Percentiles rank a stretch among this genome's conserved stretches.
These are phyloP conservation scores for Argya squamiceps DNA, from an alignment of 2,797 vertebrate species.

Conservation along the genomic window DNA sequence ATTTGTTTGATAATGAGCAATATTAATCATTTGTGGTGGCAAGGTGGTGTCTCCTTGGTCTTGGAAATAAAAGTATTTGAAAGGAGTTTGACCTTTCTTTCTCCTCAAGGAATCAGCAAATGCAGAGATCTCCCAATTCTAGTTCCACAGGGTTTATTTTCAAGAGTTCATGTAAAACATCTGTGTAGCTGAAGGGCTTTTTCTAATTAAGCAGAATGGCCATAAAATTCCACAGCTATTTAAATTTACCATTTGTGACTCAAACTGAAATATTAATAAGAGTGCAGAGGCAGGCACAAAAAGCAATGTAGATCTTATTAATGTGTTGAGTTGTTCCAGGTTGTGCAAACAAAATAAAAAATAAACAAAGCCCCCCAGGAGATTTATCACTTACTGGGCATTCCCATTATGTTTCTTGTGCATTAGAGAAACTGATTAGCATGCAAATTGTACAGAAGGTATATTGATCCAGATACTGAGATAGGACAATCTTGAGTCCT, in stretches of 20 bases:
- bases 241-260: slow-evolving; percentile 48
- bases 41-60: not conserved
- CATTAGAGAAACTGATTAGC: not conserved
- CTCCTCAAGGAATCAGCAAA: not conserved
- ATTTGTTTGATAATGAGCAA: not conserved
- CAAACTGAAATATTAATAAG: slow-evolving; percentile 50
- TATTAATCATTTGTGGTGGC: not conserved
- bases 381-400: not conserved
- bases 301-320: slow-evolving; percentile 17
- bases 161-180: slow-evolving; percentile 53
- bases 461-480: not conserved
- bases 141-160: slow-evolving; percentile 39
- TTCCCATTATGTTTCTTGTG: not conserved
- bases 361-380: not conserved
- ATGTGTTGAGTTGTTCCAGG: not conserved
- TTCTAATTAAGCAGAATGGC: slow-evolving; percentile 56
- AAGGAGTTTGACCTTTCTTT: slow-evolving; percentile 30
- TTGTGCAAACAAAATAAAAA: slow-evolving; percentile 19
- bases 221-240: slow-evolving; percentile 56
- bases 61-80: slow-evolving; percentile 18
- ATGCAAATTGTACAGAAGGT: slow-evolving; percentile 20
- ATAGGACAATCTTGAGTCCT: not conserved
- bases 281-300: slow-evolving; percentile 40
- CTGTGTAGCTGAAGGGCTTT: slow-evolving; percentile 56
- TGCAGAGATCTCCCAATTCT: not conserved